These are phyloP conservation scores for Melanotaenia boesemani DNA, from an alignment of 2,797 vertebrate genomes.

Conservation along the genomic window DNA sequence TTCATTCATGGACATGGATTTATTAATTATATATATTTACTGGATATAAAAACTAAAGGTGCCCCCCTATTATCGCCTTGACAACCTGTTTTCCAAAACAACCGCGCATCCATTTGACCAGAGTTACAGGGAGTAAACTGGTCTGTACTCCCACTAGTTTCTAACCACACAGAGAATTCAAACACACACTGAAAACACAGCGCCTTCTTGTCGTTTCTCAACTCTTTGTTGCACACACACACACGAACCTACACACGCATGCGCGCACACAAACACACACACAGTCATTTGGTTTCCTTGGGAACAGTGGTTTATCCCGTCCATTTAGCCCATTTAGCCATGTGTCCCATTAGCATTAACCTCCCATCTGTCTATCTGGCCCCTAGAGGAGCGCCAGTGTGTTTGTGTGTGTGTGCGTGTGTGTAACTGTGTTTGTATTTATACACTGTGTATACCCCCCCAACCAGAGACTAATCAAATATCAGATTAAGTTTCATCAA, in stretches of 20 bases:
- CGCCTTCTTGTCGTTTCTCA: neutral
- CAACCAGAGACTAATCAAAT: constrained; percentile 62
- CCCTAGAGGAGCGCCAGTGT: constrained; percentile 47
- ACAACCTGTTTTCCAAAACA: constrained; percentile 58
- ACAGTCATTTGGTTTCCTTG: constrained; percentile 53
- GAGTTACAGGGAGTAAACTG: constrained; percentile 1
- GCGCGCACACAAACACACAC: neutral
- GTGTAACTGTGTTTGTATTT: constrained; percentile 8
- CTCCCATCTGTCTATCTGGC: constrained; percentile 73
- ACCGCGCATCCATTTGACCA: constrained; percentile 43
- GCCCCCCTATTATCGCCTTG: constrained; percentile 38
- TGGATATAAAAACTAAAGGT: constrained; percentile 1
- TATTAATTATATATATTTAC: too few relatives aligned
- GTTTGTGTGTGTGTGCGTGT: constrained; percentile 11
- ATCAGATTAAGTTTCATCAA: constrained; percentile 64
- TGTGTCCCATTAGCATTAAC: constrained; percentile 70
- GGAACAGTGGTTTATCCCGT: constrained; percentile 66
- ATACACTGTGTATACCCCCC: neutral
- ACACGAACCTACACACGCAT: too few relatives aligned
- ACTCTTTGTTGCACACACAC: constrained; percentile 2
- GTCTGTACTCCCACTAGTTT: constrained; percentile 12
- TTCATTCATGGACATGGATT: too few relatives aligned
- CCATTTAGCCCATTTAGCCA: constrained; percentile 73
- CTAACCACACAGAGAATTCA: neutral
- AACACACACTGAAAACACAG: constrained; percentile 3